A percentile compares a stretch with the other conserved stretches of the same genome.
Evolutionary conservation across 2,113 vertebrate species (phyloP).

Genomic region (Mastomys natalensis): DNA sequence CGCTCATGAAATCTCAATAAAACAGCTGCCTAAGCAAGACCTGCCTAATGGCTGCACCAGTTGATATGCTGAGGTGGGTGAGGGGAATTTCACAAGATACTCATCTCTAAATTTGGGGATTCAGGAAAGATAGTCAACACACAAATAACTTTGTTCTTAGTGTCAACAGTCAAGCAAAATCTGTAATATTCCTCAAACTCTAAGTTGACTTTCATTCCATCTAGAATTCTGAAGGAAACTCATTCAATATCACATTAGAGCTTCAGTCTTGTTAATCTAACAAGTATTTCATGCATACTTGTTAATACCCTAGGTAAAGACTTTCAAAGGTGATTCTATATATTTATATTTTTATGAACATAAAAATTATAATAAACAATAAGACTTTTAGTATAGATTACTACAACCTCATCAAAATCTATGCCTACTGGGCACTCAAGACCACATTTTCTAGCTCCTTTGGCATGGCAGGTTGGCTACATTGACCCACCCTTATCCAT

Average conservation of each 20-base stretch:
- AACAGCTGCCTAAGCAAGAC: background rate
- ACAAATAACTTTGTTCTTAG: background rate
- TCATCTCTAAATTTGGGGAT: background rate
- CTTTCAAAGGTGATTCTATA: background rate
- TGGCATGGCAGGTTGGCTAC: rapidly evolving
- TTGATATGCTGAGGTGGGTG: background rate
- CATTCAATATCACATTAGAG: background rate
- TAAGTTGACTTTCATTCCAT: background rate
- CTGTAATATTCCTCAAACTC: background rate
- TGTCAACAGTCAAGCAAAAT: background rate
- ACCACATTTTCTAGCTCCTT: background rate
- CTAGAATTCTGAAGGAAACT: background rate
- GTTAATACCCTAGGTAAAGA: background rate
- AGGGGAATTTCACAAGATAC: background rate
- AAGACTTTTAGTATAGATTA: background rate
- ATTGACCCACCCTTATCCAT: background rate
- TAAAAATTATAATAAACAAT: background rate
- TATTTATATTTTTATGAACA: background rate
- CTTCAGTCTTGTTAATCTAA: background rate
- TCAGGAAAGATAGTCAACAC: background rate
- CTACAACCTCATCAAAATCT: background rate
- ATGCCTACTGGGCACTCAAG: background rate
- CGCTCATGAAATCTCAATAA: background rate
- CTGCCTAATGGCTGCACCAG: background rate
- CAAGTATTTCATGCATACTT: background rate